A percentile compares a stretch with the other conserved stretches of the same genome.
These are phyloP conservation scores for Encarsia formosa DNA, from an alignment of 2,888 invertebrate species.

Conservation along the genomic window DNA sequence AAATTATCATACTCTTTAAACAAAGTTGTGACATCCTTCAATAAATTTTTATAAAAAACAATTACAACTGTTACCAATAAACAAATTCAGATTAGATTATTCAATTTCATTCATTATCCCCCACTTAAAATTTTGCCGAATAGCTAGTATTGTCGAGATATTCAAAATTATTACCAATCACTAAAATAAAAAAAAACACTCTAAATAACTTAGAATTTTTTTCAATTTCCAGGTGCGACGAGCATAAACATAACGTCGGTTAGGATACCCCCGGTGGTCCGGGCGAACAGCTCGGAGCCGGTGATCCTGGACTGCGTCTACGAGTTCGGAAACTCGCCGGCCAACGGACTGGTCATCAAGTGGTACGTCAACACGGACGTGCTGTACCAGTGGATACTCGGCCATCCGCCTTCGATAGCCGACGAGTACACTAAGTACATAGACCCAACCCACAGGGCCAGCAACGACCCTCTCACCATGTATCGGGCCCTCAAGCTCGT, in stretches of 20 bases:
- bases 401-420: slow-evolving; percentile 63
- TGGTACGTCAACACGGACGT: slow-evolving; percentile 68
- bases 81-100: too few relatives aligned
- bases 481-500: slow-evolving; percentile 68
- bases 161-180: too few relatives aligned
- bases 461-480: slow-evolving; percentile 64
- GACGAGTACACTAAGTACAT: slow-evolving; percentile 46
- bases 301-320: slow-evolving; percentile 72
- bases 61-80: too few relatives aligned
- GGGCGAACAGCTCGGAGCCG: slow-evolving; percentile 57
- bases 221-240: slow-evolving; percentile 9
- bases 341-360: slow-evolving; percentile 68
- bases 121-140: too few relatives aligned
- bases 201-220: too few relatives aligned
- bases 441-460: slow-evolving; percentile 63
- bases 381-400: slow-evolving; percentile 80
- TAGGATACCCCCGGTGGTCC: slow-evolving; percentile 59
- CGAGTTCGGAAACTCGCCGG: slow-evolving; percentile 55
- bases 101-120: too few relatives aligned
- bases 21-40: too few relatives aligned
- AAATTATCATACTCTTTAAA: too few relatives aligned
- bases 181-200: too few relatives aligned
- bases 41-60: too few relatives aligned
- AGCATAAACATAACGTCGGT: slow-evolving; percentile 54
- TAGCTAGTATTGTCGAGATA: too few relatives aligned